Evolutionary conservation across 2,888 invertebrate species (phyloP), one percentile per base, ranked within the genome.

Genomic region (Podabrus alpinus): DNA sequence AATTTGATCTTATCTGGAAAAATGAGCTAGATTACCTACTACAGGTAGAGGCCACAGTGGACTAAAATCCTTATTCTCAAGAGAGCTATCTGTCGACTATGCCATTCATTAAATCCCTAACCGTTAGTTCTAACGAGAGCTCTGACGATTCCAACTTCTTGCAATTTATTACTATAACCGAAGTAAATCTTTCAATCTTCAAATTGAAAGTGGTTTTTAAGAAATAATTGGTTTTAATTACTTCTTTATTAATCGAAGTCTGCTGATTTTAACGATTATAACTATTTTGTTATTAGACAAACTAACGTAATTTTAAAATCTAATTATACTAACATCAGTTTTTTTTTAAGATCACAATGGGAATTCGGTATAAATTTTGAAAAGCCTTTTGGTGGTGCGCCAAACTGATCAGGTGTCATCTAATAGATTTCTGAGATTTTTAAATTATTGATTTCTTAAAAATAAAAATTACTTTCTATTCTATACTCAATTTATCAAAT

Each of bases 1-100:
- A 21, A 72, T 66, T 72, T 68, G 11, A 45, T 59, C 72, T 64
- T 69, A 68, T 66, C 25, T 45, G 62, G 72, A 75, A 75, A 75
- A 75, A 75, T 75, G 72, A 72, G 67, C n/a, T 59, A 68, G 75
- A 75, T 75, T 75, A 72, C 72, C 67, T 70, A 21, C 73, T 77
- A 73, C 79, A 80, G 78, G 77, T 79, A 77, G 72, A 78, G 77
- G 78, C 75, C 76, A 76, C 74, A 75, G 64, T 61, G 77, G 76
- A 79, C 78, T 81, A 79, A 80, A 76, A 67, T 75, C 72, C 76
- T 68, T 72, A 75, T 78, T 80, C 84, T 80, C 82, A 79, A 79
- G 83, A 81, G 83, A 81, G 82, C 82, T 82, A 84, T 84, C 82
- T 82, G 82, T 83, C 82, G 82, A 75, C 80, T 77, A 79, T 78